Evolutionary conservation across 2,888 invertebrate species (phyloP).

Genomic region (Sarcophaga caerulescens): DNA sequence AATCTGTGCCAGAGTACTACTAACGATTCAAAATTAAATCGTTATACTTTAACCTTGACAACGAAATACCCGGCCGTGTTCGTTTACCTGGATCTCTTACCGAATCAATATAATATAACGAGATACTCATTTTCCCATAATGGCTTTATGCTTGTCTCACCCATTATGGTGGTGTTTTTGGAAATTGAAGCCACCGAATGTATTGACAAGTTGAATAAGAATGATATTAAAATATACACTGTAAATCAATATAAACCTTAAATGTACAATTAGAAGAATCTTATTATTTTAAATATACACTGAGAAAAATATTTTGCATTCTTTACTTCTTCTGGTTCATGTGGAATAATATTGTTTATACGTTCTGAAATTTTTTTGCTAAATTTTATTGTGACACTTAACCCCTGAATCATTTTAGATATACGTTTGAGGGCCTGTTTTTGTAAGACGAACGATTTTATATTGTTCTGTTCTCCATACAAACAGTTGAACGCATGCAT

Average conservation of each 20-base stretch:
- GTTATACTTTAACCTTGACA: constrained; percentile 76
- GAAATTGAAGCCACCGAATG: constrained; percentile 74
- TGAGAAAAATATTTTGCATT: background rate
- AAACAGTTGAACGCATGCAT: no score
- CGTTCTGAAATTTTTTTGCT: no score
- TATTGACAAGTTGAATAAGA: constrained; percentile 70
- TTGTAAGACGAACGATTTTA: no score
- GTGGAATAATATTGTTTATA: no score
- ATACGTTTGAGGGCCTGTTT: no score
- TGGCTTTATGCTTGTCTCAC: constrained; percentile 78
- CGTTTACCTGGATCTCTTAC: constrained; percentile 77
- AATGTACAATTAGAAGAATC: background rate
- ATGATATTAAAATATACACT: constrained; percentile 77
- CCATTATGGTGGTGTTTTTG: constrained; percentile 76
- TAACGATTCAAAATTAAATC: constrained; percentile 55
- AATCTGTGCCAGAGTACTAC: constrained; percentile 68
- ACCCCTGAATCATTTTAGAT: no score
- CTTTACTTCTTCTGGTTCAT: no score
- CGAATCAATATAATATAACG: constrained; percentile 69
- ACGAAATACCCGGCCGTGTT: constrained; percentile 78
- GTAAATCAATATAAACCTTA: constrained; percentile 76
- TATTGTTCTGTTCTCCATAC: no score
- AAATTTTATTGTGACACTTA: no score
- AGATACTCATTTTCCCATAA: constrained; percentile 78
- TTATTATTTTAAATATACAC: background rate